Evolutionary conservation across 1,140 invertebrate genomes (phyloP), one percentile per base, ranked within the genome.

Genomic region (Cotesia typhae): DNA sequence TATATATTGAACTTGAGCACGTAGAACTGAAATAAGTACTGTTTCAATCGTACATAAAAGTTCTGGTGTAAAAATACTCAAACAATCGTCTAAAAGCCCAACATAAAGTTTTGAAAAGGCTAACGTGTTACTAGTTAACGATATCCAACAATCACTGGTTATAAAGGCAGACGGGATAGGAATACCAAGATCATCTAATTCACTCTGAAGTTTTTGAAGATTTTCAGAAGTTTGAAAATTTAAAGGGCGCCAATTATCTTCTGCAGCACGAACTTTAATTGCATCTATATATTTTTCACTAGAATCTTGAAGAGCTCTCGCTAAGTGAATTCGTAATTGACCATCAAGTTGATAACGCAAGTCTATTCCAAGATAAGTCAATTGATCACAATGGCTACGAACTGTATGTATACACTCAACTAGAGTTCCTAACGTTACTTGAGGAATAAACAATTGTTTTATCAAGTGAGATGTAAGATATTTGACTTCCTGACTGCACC

Each of bases 381-480:
- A 80, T 91, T 92, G 90, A 63, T 91, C 88, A 80, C 94, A 95
- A 64, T 95, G 92, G 76, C 89, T 89, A 74, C 94, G 89, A 41
- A 96, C 90, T 77, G 91, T 90, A 57, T 91, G 88, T 55, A 98
- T 93, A 88, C 96, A 97, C 82, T 97, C 95, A 10, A 96, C 92
- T 61, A 98, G 89, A 3, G 92, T 92, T 61, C 93, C 92, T 70
- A 98, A 82, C 4, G 92, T 91, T 67, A 94, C 92, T 87, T 98
- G 95, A 12, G 96, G 94, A 76, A 94, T 94, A 83, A 99, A 97
- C 17, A 98, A 93, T 85, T 98, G 96, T 80, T 91, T 96, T 78
- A 91, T 92, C 83, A 93, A 93, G 91, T 91, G 94, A 85, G 88
- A 92, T 83, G 89, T 95, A 81, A 94, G 93, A 87, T 91, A 90